phyloP scores from a whole-genome alignment of 1,140 invertebrate species.

The Ceratosolen fusciceps region DNA sequence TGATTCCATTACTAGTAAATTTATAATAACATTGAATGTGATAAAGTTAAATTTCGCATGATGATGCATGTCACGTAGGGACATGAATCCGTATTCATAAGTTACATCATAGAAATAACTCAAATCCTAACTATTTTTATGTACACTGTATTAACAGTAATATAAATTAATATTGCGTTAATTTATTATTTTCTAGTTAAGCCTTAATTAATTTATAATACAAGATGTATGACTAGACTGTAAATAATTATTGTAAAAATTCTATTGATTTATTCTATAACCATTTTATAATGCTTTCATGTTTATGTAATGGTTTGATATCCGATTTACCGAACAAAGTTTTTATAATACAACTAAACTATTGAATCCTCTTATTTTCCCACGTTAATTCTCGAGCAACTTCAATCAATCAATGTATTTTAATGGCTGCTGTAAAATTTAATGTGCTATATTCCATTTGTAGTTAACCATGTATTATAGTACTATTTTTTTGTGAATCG shows the following conservation, averaged over 20 bases:
- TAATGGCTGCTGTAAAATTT: neutral
- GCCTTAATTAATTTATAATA: no score
- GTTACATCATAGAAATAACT: neutral
- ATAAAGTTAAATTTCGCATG: slow-evolving; percentile 16
- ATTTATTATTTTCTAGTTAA: no score
- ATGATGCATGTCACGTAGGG: neutral
- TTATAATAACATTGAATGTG: slow-evolving; percentile 24
- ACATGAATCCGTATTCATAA: neutral
- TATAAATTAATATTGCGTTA: slow-evolving; percentile 15
- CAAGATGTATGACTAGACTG: no score
- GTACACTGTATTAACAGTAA: no score
- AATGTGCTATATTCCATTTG: neutral
- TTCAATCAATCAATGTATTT: neutral
- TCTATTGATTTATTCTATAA: neutral
- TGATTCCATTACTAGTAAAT: neutral
- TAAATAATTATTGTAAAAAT: neutral
- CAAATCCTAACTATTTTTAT: neutral
- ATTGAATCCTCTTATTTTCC: neutral
- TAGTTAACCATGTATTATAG: neutral
- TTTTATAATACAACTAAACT: neutral
- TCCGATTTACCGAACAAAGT: neutral
- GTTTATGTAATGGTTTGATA: neutral
- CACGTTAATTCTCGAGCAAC: neutral
- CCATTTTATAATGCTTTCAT: neutral
- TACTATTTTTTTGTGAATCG: neutral